Base-by-base conservation (phyloP, 2,888 invertebrate genomes). In the Philereme transversata region DNA sequence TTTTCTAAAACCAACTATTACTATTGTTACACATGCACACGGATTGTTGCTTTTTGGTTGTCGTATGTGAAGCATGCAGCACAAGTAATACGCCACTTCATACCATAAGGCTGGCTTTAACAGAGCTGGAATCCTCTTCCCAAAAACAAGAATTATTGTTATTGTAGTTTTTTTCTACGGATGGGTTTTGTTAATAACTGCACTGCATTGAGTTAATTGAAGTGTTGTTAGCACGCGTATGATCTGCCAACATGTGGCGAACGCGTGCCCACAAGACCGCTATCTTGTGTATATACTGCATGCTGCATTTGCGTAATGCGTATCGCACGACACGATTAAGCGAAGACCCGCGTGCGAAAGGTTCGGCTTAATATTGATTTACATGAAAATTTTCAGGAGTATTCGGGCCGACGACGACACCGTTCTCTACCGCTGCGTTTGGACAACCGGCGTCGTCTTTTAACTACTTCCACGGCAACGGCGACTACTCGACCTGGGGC, bases 401-500 rank as follows among this genome's bases (percentile, higher is more conserved):
- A 88, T 95, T 95, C 74, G 95, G 94, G 68, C 94, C 94, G 51
- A 94, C 94, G 66, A 94, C 94, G 62, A 94, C 93, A 57, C 86
- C 94, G 63, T 95, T 94, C 79, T 94, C 94, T 67, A 94, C 93
- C 51, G 95, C 94, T 75, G 94, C 95, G 61, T 96, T 96, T 79
- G 95, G 95, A 61, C 96, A 96, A 81, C 96, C 95, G 54, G 94
- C 94, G 60, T 90, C 93, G 57, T 93, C 94, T 60, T 97, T 97
- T 93, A 96, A 96, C 84, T 97, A 97, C 88, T 97, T 96, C 87
- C 96, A 96, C 81, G 96, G 96, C 77, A 97, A 96, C 86, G 96
- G 96, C 73, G 97, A 97, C 86, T 97, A 96, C 87, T 96, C 95
- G 75, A 96, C 96, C 41, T 97, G 97, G 96, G 96, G 96, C 72